These are phyloP conservation scores for Coreius guichenoti DNA, from an alignment of 2,797 vertebrate species.

Conservation along the genomic window DNA sequence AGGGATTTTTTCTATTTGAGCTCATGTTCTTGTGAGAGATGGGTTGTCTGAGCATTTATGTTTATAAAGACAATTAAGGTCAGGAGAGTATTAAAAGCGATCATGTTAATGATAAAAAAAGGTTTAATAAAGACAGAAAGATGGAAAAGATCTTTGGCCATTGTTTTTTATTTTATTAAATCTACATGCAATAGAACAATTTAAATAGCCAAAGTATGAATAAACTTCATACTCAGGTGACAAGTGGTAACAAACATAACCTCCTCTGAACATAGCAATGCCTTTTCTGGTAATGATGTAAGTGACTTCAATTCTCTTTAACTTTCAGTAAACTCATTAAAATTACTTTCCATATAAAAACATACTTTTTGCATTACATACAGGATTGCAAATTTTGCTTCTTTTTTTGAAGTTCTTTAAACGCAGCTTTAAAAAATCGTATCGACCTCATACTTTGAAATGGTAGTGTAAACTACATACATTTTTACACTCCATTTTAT, in stretches of 20 bases:
- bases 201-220: neutral
- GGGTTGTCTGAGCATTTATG: neutral
- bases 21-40: neutral
- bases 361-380: neutral
- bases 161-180: neutral
- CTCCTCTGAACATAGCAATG: neutral
- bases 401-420: neutral
- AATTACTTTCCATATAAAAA: neutral
- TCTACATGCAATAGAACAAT: neutral
- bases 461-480: neutral
- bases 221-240: neutral
- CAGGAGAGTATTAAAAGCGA: slow-evolving; percentile 5
- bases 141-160: neutral
- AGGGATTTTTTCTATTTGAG: neutral
- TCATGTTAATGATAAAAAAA: slow-evolving; percentile 4
- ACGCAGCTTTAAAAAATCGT: neutral
- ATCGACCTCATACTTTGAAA: neutral
- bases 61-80: neutral
- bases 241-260: neutral
- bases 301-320: neutral
- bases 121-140: neutral
- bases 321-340: neutral
- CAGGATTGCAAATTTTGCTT: neutral
- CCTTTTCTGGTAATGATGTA: neutral
- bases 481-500: neutral